Evolutionary conservation across 2,888 invertebrate species (phyloP).

Genomic region (Drosophila seclusa): DNA sequence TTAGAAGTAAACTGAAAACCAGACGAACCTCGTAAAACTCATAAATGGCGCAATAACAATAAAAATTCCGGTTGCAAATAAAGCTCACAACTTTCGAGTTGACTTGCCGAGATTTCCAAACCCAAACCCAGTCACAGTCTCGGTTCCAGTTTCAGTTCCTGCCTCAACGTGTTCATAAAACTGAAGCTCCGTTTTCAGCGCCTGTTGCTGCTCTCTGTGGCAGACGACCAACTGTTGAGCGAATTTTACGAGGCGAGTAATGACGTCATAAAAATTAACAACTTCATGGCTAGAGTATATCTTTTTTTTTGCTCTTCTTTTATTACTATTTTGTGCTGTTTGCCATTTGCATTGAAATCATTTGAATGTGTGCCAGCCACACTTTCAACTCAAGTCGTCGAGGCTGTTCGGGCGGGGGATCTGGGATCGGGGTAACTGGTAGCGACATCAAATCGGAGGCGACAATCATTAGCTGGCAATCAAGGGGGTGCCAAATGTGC

Average conservation of each 20-base stretch:
- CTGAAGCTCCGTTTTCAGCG: constrained; percentile 42
- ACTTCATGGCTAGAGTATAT: constrained; percentile 63
- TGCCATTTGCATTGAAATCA: constrained; percentile 47
- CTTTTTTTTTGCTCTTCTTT: constrained; percentile 15
- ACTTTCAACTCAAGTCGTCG: constrained; percentile 25
- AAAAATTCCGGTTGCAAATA: constrained; percentile 80
- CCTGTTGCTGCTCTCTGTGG: constrained; percentile 69
- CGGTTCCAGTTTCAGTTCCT: constrained; percentile 25
- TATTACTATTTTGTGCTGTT: constrained; percentile 38
- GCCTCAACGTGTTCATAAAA: constrained; percentile 71
- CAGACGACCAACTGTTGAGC: constrained; percentile 82
- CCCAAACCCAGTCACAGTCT: constrained; percentile 6
- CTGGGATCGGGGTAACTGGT: constrained; percentile 4
- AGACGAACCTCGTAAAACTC: constrained; percentile 70
- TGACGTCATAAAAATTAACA: constrained; percentile 85
- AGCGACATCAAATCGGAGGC: constrained; percentile 34
- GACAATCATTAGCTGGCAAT: constrained; percentile 59
- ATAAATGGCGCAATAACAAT: constrained; percentile 79
- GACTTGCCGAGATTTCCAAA: constrained; percentile 55
- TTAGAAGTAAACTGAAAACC: constrained; percentile 52
- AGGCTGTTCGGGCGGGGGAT: neutral
- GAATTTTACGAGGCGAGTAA: constrained; percentile 84
- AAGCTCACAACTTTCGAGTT: constrained; percentile 65
- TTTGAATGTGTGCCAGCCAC: constrained; percentile 66
- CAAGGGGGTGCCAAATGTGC: constrained; percentile 35